Conservation (phyloP, 23 tunicate species). For the Clavelina lepadiformis region DNA sequence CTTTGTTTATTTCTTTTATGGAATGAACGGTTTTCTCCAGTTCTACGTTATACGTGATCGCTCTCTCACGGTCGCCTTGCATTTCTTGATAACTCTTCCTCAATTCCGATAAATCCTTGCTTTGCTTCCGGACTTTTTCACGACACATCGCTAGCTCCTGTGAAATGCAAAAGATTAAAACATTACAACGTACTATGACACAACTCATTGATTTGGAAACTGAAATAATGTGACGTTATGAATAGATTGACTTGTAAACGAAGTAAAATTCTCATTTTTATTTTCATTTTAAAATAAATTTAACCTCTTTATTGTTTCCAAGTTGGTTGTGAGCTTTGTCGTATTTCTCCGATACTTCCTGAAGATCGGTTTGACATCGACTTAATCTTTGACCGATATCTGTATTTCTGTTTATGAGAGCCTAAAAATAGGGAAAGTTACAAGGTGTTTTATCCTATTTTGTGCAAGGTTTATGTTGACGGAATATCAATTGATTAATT, state of each 20-base stretch:
- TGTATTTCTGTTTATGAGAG: slow-evolving; percentile 69
- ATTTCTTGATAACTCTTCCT: slow-evolving; percentile 43
- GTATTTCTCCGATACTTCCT: slow-evolving; percentile 21
- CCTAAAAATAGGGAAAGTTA: slow-evolving; percentile 19
- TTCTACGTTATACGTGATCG: slow-evolving; percentile 55
- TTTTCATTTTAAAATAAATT: too few species aligned
- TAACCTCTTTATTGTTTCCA: slow-evolving; percentile 18
- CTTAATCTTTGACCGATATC: slow-evolving; percentile 55
- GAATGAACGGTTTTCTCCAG: slow-evolving; percentile 70
- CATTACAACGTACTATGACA: too few species aligned
- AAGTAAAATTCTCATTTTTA: too few species aligned
- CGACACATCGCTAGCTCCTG: slow-evolving; percentile 59
- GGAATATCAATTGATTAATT: not conserved
- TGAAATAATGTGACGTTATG: too few species aligned
- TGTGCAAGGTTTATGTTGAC: not conserved
- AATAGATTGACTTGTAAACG: too few species aligned
- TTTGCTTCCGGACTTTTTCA: slow-evolving; percentile 39
- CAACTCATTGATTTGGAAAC: too few species aligned
- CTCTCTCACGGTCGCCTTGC: slow-evolving; percentile 46
- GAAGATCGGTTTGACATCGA: slow-evolving; percentile 26
- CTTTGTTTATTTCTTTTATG: slow-evolving; percentile 53
- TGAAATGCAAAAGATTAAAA: not conserved
- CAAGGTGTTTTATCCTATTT: not conserved
- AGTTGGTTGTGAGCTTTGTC: slow-evolving; percentile 21
- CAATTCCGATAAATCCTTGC: slow-evolving; percentile 45